phyloP scores from a whole-genome alignment of 1,140 invertebrate species.

The Pinna nobilis region DNA sequence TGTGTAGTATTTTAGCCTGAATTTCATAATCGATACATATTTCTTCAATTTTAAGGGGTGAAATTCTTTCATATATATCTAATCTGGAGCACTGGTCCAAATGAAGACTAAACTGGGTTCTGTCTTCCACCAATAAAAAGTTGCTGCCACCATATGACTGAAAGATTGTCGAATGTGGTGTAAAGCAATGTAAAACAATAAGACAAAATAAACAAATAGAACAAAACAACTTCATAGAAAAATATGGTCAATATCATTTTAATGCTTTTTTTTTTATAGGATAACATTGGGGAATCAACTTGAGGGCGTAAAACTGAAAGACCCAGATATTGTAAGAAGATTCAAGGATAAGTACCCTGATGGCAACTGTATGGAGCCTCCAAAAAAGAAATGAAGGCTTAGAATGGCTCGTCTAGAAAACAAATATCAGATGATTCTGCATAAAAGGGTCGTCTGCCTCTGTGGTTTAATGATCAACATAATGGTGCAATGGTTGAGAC shows the following conservation, averaged over 20 bases:
- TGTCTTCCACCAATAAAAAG: too few species aligned
- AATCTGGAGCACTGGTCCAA: neutral
- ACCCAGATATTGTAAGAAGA: conserved; percentile 91
- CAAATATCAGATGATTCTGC: neutral
- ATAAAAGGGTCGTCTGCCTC: too few species aligned
- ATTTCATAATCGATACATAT: too few species aligned
- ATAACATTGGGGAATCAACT: conserved; percentile 97
- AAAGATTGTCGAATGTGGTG: too few species aligned
- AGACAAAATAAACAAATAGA: too few species aligned
- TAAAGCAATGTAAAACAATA: too few species aligned
- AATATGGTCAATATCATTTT: neutral
- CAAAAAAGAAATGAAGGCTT: conserved; percentile 12
- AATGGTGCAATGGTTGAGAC: neutral
- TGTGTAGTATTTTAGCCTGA: too few species aligned
- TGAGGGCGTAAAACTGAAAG: conserved; percentile 94
- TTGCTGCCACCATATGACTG: too few species aligned
- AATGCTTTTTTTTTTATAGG: conserved; percentile 74
- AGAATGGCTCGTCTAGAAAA: neutral
- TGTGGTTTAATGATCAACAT: too few species aligned
- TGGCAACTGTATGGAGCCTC: conserved; percentile 86
- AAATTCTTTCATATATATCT: too few species aligned
- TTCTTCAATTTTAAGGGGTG: too few species aligned
- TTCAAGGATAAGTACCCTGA: conserved; percentile 96
- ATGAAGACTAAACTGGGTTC: too few species aligned
- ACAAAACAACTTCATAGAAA: neutral